Base-by-base conservation (phyloP, 2,113 vertebrate species). In the Forbesichthys agassizii region DNA sequence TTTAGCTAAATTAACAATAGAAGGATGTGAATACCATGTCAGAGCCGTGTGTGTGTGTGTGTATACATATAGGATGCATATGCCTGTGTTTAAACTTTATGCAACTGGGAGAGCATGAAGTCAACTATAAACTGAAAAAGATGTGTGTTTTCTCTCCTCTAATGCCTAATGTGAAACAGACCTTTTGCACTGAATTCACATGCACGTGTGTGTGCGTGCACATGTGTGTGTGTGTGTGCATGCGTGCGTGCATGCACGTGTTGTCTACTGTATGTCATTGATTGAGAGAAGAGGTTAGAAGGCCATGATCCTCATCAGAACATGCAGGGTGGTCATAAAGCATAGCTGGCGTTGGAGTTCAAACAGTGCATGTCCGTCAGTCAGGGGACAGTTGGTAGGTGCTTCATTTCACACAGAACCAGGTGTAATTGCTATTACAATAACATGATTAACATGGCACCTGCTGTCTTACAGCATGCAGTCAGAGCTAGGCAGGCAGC, bases 111-210 rank as follows among this genome's bases (percentile, higher is more conserved):
- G 71, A 82, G 81, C 82, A 83, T 82, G 78, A 85, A 86, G 76
- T 76, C 66, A 67, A 82, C 73, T 78, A 73, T 88, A 88, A 92
- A 80, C 85, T 84, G 80, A 88, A 90, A 90, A 92, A 90, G 85
- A 89, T 89, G 87, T 85, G 84, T 61, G 8, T 84, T 86, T 88
- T 75, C 75, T 66, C 73, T 80, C 80, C 84, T 20, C 82, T 83
- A 74, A 87, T 83, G 84, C 75, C 63, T 90, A 91, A 89, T 89
- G 78, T 53, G 80, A 86, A 88, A 72, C 91, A 92, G 88, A 84
- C 85, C 66, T 81, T 75, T 75, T 79, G 71, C 56, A 61, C 80
- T 81, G 55, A 36, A 57, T 71, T 81, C 48, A 54, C 18, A 60
- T 61, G 61, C n/a, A 8, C 57, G 57, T 74, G 33, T 9, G 9